These are phyloP conservation scores for Gymnocephalus cernua DNA, from an alignment of 2,113 vertebrate species.

Conservation along the genomic window DNA sequence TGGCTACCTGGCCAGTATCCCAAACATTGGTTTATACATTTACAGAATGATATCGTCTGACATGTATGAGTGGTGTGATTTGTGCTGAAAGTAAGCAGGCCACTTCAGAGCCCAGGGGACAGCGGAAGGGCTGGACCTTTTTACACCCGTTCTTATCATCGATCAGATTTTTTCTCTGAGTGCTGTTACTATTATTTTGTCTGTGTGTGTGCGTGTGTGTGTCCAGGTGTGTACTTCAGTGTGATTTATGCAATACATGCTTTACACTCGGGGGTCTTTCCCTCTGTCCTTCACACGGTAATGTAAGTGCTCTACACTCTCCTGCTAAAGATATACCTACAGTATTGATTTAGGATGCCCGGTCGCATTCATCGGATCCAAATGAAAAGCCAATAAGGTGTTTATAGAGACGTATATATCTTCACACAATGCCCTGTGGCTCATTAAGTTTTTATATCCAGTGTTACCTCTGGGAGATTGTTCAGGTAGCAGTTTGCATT, in stretches of 20 bases:
- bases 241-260: conserved; percentile 38
- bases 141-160: conserved; percentile 10
- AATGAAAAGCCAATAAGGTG: conserved; percentile 72
- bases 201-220: conserved; percentile 3
- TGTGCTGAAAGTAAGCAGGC: conserved; percentile 30
- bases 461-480: conserved; percentile 45
- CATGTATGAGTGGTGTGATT: conserved; percentile 28
- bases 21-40: conserved; percentile 5
- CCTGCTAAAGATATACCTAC: conserved; percentile 26
- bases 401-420: conserved; percentile 68
- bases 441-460: conserved; percentile 62
- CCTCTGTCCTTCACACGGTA: conserved; percentile 25
- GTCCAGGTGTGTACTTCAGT: neutral
- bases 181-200: conserved; percentile 11
- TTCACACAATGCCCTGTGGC: conserved; percentile 44
- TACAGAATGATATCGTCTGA: conserved; percentile 8
- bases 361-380: conserved; percentile 41
- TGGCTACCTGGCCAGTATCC: conserved; percentile 7
- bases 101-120: conserved; percentile 23
- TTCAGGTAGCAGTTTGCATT: conserved; percentile 59
- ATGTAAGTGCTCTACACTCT: conserved; percentile 5
- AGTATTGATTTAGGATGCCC: conserved; percentile 44
- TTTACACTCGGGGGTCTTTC: conserved; percentile 22
- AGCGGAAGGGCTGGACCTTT: neutral
- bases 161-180: conserved; percentile 21